Base-by-base conservation (phyloP, 2,888 invertebrate genomes). In the Sisyra terminalis region DNA sequence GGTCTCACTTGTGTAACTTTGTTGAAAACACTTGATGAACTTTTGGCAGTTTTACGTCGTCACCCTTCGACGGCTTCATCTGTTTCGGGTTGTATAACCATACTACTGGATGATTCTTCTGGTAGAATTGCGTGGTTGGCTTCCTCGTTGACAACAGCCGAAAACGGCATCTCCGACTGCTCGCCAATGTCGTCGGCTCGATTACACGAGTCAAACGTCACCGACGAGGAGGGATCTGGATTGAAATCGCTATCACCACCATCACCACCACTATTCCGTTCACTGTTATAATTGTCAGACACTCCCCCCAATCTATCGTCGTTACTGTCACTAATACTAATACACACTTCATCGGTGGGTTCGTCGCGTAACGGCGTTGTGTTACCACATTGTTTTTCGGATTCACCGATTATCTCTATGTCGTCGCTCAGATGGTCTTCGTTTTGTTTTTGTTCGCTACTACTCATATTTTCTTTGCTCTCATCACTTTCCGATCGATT, bases 281-380 rank as follows among this genome's bases (percentile, higher is more conserved):
- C 34, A 7, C 7, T 14, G 15, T 38, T 38, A 38, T 18, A 16
- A 38, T 18, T 18, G 10, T 15, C 38, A 14, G 24, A 24, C 24
- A 24, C 24, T 24, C 24, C 24, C 3, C 24, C 24, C 3, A 24
- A 24, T 24, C 24, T 24, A 24, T 24, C 24, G 24, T 24, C 24
- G 24, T 24, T 24, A 24, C 24, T 24, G 7, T 24, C 24, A 24
- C 24, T 24, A 24, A 24, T 24, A n/a, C n/a, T n/a, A 5, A 24
- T 24, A 24, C 24, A 24, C 24, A 14, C 32, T 24, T 42, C 32
- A 24, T 47, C 45, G 18, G 30, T 44, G 10, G 47, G 48, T 46
- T 52, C 55, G 36, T 57, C 57, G 39, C 48, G 50, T 34, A 53
- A 49, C 5, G 57, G 57, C 2, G 57, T 57, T 7, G 51, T 51